A percentile compares a stretch with the other conserved stretches of the same genome.
phyloP scores from a whole-genome alignment of 2,113 vertebrate species.

The Dissostichus mawsoni region DNA sequence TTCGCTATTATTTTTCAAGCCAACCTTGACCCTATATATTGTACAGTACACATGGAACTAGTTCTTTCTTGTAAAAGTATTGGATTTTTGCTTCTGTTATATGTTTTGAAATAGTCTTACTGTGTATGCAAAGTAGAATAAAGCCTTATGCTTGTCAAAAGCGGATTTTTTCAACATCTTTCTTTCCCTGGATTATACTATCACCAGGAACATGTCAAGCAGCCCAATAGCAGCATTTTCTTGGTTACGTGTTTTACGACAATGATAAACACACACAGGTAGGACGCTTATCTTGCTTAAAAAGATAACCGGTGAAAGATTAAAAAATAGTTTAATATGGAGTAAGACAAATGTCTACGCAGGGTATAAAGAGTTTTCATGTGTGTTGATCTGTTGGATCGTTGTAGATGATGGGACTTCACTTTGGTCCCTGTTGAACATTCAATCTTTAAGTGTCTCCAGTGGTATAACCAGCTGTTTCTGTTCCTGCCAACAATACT shows the following conservation, averaged over 20 bases:
- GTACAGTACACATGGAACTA: background rate
- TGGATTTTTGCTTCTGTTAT: background rate
- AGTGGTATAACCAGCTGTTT: conserved; percentile 2
- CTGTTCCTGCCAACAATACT: background rate
- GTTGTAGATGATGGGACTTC: background rate
- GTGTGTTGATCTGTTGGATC: background rate
- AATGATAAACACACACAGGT: background rate
- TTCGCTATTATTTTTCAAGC: background rate
- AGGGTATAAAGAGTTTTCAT: background rate
- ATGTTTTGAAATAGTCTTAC: background rate
- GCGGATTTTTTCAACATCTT: background rate
- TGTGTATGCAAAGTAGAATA: background rate
- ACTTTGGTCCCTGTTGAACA: conserved; percentile 18
- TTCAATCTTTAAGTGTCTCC: background rate
- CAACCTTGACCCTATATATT: background rate
- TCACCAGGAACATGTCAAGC: background rate
- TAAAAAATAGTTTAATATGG: too few species aligned
- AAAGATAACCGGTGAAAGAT: too few species aligned
- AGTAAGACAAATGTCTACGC: too few species aligned
- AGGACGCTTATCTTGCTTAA: too few species aligned
- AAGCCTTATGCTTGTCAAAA: background rate
- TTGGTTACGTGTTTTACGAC: too few species aligned
- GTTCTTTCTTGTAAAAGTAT: background rate
- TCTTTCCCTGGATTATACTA: background rate
- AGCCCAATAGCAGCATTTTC: too few species aligned